These are phyloP conservation scores for Cromileptes altivelis DNA, from an alignment of 2,113 vertebrate genomes.

Conservation along the genomic window DNA sequence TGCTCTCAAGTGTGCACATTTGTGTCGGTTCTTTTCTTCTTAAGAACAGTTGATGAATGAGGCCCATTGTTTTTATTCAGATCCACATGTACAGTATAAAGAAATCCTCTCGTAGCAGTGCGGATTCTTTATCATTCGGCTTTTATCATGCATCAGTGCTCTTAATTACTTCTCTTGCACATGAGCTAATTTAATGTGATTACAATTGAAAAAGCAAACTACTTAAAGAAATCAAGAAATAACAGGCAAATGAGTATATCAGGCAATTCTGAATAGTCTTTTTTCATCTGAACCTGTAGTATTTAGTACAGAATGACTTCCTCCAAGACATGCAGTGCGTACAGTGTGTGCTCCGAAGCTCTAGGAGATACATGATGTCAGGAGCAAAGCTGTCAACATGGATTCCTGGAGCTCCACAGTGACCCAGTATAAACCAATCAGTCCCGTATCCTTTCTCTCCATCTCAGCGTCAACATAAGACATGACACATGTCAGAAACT, in stretches of 20 bases:
- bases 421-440: slow-evolving; percentile 57
- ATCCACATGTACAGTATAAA: not conserved
- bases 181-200: not conserved
- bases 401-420: slow-evolving; percentile 49
- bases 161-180: not conserved
- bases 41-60: too few species aligned
- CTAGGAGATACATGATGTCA: slow-evolving; percentile 37
- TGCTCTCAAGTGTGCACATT: too few species aligned
- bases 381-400: slow-evolving; percentile 45
- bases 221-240: not conserved
- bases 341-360: slow-evolving; percentile 30
- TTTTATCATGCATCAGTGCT: not conserved
- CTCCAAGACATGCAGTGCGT: not conserved
- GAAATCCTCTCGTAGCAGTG: not conserved
- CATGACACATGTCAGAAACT: slow-evolving; percentile 57
- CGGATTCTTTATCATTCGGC: not conserved
- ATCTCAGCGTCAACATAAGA: slow-evolving; percentile 47
- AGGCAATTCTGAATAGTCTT: not conserved
- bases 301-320: not conserved
- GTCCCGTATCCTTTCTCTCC: slow-evolving; percentile 43
- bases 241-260: not conserved
- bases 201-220: not conserved
- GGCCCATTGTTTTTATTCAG: too few species aligned
- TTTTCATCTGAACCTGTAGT: not conserved
- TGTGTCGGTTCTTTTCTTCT: too few species aligned